Evolutionary conservation across 2,888 invertebrate genomes (phyloP), one percentile per base, ranked within the genome.

Genomic region (Cheilosia variabilis): DNA sequence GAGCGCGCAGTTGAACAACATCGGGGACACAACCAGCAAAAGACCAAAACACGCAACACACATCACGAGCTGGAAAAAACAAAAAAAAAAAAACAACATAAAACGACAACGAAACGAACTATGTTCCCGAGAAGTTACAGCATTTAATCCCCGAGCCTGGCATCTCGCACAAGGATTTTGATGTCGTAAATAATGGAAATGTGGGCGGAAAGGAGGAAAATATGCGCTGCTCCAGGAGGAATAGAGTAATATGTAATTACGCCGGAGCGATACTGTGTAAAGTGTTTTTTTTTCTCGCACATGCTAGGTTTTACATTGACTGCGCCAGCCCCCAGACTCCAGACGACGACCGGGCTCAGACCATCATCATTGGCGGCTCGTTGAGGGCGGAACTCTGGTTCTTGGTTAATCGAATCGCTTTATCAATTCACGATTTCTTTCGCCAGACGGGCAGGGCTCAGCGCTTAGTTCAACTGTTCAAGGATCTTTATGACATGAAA

Each of bases 141-240:
- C 43, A 43, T 58, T 63, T 55, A 68, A 78, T 72, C 60, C 75
- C 37, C 55, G 50, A 75, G 78, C 65, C 55, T 24, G 43, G 58
- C 15, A 79, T 78, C 66, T 79, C 52, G 55, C 69, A 80, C 84
- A 81, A 79, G 77, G 79, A 66, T 66, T 86, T 77, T 73, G 22
- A 47, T 73, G 87, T 76, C 79, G 58, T 88, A 88, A 88, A 88
- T 87, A 87, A 88, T 65, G 79, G 83, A 81, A 80, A 87, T 88
- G 88, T 88, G 80, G 88, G 88, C 88, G 88, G 87, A 88, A 88
- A 87, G 87, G 72, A 88, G 88, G 72, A 78, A 88, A 87, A 88
- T 88, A 84, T 78, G 53, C 58, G 63, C 78, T 78, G 78, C 87
- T 83, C 86, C 77, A 81, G 83, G 86, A 87, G 83, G 83, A 87